Percentiles rank a stretch among this genome's conserved stretches.
Conservation (phyloP, 2,888 invertebrate species). For the Drosophila meridionalis region DNA sequence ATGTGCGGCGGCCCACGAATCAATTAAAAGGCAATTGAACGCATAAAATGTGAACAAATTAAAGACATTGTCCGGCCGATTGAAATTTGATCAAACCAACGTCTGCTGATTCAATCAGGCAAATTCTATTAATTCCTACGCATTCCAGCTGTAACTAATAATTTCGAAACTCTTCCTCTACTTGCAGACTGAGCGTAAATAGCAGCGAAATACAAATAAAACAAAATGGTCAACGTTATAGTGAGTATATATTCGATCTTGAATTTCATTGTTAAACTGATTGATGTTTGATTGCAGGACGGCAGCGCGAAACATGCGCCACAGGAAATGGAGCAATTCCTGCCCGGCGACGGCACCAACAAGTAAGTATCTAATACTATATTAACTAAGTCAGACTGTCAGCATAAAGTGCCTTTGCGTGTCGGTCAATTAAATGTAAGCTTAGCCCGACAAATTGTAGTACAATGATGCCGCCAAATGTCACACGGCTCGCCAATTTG, state of each 20-base stretch:
- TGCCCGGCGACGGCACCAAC: slow-evolving; percentile 87
- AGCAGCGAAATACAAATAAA: slow-evolving; percentile 7
- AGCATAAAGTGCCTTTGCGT: slow-evolving; percentile 31
- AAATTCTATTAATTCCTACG: slow-evolving; percentile 22
- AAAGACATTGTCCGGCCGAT: slow-evolving; percentile 33
- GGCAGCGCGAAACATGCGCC: slow-evolving; percentile 84
- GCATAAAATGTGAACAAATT: slow-evolving; percentile 54
- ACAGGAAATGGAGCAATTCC: slow-evolving; percentile 93
- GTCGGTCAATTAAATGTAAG: slow-evolving; percentile 58
- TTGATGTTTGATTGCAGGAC: slow-evolving; percentile 64
- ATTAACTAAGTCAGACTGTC: slow-evolving; percentile 20
- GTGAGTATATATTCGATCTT: slow-evolving; percentile 59
- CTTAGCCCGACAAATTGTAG: slow-evolving; percentile 36
- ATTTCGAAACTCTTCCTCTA: neutral
- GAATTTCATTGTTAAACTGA: slow-evolving; percentile 14
- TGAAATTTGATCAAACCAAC: slow-evolving; percentile 32
- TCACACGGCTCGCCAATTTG: slow-evolving; percentile 26
- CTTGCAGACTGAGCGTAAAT: slow-evolving; percentile 37
- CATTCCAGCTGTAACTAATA: slow-evolving; percentile 22
- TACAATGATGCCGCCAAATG: slow-evolving; percentile 35
- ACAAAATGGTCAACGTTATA: slow-evolving; percentile 83
- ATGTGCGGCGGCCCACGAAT: slow-evolving; percentile 54
- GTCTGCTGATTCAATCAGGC: slow-evolving; percentile 56
- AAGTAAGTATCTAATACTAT: slow-evolving; percentile 72
- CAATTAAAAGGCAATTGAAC: slow-evolving; percentile 64